Evolutionary conservation across 2,113 vertebrate species (phyloP).

Genomic region (Catharus minimus): DNA sequence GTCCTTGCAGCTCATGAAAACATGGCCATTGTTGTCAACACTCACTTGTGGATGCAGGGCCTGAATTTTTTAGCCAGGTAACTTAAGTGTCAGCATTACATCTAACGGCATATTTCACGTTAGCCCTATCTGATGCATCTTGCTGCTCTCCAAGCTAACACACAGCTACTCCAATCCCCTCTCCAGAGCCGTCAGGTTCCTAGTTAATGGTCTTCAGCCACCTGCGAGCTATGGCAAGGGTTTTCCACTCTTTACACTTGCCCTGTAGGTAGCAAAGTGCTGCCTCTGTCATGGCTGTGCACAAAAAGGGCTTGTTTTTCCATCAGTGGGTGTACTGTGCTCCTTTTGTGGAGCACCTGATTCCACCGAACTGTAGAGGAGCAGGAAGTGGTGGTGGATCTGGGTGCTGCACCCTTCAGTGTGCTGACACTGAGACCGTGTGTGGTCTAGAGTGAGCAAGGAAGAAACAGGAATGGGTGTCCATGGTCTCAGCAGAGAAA

Average conservation of each 20-base stretch:
- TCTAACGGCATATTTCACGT: background rate
- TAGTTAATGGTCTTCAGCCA: background rate
- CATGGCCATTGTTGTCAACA: accelerated
- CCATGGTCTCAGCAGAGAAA: background rate
- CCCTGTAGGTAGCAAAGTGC: background rate
- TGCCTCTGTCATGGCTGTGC: background rate
- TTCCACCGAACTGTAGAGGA: background rate
- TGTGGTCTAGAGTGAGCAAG: accelerated
- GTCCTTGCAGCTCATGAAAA: background rate
- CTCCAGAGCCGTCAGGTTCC: background rate
- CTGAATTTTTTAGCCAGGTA: background rate
- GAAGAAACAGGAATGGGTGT: background rate
- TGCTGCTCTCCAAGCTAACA: background rate
- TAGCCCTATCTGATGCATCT: accelerated
- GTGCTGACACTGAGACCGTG: accelerated
- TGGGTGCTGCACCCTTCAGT: accelerated
- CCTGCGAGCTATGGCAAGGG: background rate
- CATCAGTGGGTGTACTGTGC: no score
- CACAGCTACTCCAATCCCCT: accelerated
- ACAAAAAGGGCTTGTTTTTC: background rate
- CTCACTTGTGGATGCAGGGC: background rate
- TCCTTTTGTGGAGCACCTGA: background rate
- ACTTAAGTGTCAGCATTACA: background rate
- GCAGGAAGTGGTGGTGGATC: background rate
- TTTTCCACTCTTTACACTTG: background rate